A percentile compares a stretch with the other conserved stretches of the same genome.
phyloP scores from a whole-genome alignment of 1,140 invertebrate species.

The Ctenoplectra terminalis region DNA sequence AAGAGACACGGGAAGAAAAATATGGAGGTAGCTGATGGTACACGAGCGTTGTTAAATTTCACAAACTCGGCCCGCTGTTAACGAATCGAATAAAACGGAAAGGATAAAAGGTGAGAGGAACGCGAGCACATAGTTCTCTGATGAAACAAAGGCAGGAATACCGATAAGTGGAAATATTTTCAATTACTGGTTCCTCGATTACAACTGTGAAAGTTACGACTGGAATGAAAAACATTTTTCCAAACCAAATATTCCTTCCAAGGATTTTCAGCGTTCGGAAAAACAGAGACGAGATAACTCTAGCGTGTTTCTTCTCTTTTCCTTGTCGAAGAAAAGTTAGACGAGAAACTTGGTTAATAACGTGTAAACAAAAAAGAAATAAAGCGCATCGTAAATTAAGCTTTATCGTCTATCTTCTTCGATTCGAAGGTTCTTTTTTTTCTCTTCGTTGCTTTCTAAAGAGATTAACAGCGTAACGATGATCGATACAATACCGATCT shows the following conservation, averaged over 20 bases:
- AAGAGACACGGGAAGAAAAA: neutral
- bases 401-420: neutral
- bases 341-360: neutral
- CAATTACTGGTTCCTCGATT: slow-evolving; percentile 21
- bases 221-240: neutral
- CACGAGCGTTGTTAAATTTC: slow-evolving; percentile 13
- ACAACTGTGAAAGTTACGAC: neutral
- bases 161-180: slow-evolving; percentile 5
- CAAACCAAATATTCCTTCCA: neutral
- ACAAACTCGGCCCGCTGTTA: neutral
- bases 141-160: neutral
- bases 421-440: neutral
- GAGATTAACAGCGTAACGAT: neutral
- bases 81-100: slow-evolving; percentile 2
- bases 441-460: neutral
- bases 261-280: neutral
- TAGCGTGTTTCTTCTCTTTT: neutral
- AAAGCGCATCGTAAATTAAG: neutral
- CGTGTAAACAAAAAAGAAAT: neutral
- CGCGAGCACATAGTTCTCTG: neutral
- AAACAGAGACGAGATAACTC: neutral
- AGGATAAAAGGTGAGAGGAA: neutral
- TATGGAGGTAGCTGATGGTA: too few species aligned
- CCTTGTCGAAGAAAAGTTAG: neutral
- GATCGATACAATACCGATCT: neutral